Conservation (phyloP, 2,113 vertebrate species). For the Grantiella picta region DNA sequence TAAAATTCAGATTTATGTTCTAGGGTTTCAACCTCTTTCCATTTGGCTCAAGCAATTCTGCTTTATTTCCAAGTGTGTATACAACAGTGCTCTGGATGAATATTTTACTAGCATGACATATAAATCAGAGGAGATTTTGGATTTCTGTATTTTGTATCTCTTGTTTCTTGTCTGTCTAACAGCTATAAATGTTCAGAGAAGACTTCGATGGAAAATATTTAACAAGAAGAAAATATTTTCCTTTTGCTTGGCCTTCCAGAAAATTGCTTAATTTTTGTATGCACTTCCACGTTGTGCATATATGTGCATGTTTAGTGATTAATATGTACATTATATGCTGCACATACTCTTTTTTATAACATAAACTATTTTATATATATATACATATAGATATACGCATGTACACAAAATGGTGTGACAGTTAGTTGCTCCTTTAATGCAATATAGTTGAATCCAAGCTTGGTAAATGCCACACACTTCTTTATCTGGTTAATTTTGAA, state of each 20-base stretch:
- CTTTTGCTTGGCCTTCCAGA: background rate
- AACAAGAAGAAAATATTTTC: background rate
- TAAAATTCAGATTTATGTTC: slow-evolving; percentile 1
- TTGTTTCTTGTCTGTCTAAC: background rate
- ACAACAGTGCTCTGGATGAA: background rate
- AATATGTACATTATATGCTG: background rate
- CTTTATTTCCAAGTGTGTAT: background rate
- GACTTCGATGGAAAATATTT: background rate
- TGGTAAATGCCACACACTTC: background rate
- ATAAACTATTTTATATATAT: background rate
- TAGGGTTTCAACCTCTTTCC: background rate
- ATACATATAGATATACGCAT: background rate
- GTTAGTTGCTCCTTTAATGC: background rate
- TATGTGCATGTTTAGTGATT: background rate
- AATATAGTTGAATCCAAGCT: background rate
- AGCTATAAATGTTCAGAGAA: background rate
- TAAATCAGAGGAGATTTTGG: background rate
- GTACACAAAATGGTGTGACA: background rate
- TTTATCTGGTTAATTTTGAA: background rate
- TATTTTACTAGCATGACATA: background rate
- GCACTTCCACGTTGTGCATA: background rate
- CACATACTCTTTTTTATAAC: background rate
- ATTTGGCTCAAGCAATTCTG: background rate
- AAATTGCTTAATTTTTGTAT: background rate
- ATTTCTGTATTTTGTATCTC: background rate